Percentiles rank a stretch among this genome's conserved stretches.
Conservation (phyloP, 2,797 vertebrate genomes). For the Amblyraja radiata region DNA sequence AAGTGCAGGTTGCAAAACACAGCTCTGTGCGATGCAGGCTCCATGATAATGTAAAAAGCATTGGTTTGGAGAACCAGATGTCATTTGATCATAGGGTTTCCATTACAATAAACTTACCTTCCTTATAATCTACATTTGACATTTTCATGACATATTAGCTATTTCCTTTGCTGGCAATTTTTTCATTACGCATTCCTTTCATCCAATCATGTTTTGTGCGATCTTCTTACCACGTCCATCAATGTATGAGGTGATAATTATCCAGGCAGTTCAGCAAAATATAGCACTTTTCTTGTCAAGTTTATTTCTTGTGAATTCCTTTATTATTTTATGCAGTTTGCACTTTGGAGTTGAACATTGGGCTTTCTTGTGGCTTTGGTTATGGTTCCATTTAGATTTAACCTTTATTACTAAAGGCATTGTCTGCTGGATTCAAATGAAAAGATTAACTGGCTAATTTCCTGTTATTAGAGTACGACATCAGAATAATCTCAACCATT, state of each 20-base stretch:
- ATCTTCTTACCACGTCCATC: neutral
- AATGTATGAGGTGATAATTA: neutral
- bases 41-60: neutral
- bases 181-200: neutral
- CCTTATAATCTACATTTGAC: neutral
- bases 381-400: neutral
- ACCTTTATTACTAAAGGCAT: neutral
- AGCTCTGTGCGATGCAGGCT: neutral
- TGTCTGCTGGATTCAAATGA: neutral
- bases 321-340: neutral
- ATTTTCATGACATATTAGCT: neutral
- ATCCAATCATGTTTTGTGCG: neutral
- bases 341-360: no score
- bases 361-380: neutral
- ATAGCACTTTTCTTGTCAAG: neutral
- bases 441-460: conserved; percentile 27
- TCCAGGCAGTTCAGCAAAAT: neutral
- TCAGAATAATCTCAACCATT: conserved; percentile 17
- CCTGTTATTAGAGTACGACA: conserved; percentile 18
- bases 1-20: neutral
- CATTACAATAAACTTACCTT: neutral
- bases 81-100: neutral
- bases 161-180: neutral
- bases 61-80: neutral
- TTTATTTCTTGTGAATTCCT: neutral